Evolutionary conservation across 2,888 invertebrate species (phyloP).

Genomic region (Escarpia spicata): DNA sequence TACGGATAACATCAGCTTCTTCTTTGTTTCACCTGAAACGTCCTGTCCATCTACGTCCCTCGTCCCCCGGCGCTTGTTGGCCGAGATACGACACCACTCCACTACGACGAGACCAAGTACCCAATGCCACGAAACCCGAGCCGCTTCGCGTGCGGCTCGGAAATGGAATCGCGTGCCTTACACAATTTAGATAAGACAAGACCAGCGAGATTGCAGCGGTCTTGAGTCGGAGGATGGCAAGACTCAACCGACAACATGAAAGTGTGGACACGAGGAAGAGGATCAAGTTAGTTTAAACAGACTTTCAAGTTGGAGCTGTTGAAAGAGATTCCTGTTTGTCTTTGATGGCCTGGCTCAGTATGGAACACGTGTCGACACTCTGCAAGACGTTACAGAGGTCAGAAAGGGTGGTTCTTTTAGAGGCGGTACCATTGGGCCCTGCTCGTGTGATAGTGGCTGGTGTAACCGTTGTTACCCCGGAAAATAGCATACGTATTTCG

Average conservation of each 20-base stretch:
- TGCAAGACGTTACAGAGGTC: background rate
- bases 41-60: background rate
- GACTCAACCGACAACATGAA: background rate
- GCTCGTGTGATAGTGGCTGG: background rate
- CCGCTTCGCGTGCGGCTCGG: background rate
- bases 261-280: background rate
- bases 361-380: background rate
- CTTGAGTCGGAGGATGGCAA: background rate
- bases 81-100: background rate
- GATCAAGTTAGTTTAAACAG: background rate
- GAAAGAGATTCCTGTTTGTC: background rate
- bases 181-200: conserved; percentile 7
- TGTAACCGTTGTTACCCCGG: background rate
- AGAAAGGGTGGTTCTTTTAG: background rate
- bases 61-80: background rate
- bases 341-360: background rate
- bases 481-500: background rate
- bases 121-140: background rate
- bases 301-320: background rate
- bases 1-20: background rate
- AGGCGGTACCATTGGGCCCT: background rate
- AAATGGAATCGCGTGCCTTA: background rate
- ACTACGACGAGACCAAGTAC: background rate
- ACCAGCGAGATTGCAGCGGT: background rate
- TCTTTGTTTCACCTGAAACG: background rate